Percentiles rank a stretch among this genome's conserved stretches.
phyloP scores from a whole-genome alignment of 2,797 vertebrate genomes.

The Clarias fuscus region DNA sequence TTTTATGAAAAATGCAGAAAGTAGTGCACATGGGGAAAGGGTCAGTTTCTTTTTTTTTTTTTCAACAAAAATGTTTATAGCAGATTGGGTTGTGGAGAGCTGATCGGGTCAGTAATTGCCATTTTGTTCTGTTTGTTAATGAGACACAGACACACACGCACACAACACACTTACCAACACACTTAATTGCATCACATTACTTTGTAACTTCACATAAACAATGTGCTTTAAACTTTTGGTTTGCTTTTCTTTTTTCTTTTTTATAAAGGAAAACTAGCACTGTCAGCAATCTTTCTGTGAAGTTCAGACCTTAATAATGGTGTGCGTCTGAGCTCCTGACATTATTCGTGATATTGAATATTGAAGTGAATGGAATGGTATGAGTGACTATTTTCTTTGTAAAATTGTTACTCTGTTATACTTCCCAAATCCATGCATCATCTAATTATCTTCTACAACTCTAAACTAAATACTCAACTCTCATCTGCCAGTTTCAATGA shows the following conservation, averaged over 20 bases:
- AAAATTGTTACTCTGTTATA: not conserved
- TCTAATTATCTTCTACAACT: constrained; percentile 7
- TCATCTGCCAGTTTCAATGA: not conserved
- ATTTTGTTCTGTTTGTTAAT: constrained; percentile 8
- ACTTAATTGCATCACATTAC: not conserved
- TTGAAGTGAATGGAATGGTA: not conserved
- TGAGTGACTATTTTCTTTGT: not conserved
- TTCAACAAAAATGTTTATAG: not conserved
- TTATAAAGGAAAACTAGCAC: not conserved
- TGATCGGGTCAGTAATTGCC: not conserved
- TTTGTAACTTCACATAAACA: not conserved
- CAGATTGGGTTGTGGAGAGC: not conserved
- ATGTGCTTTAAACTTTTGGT: not conserved
- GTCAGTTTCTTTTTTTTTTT: not conserved
- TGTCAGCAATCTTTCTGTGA: not conserved
- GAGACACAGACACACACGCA: not conserved
- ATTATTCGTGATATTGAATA: constrained; percentile 18
- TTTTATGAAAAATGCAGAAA: constrained; percentile 48
- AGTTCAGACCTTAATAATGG: not conserved
- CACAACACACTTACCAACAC: not conserved
- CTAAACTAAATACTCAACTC: not conserved
- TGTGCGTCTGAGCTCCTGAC: not conserved
- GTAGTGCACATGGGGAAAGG: not conserved
- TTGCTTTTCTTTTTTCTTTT: not conserved
- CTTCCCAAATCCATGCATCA: constrained; percentile 1